Evolutionary conservation across 2,113 vertebrate species (phyloP), one percentile per base, ranked within the genome.

Genomic region (Xyrauchen texanus): DNA sequence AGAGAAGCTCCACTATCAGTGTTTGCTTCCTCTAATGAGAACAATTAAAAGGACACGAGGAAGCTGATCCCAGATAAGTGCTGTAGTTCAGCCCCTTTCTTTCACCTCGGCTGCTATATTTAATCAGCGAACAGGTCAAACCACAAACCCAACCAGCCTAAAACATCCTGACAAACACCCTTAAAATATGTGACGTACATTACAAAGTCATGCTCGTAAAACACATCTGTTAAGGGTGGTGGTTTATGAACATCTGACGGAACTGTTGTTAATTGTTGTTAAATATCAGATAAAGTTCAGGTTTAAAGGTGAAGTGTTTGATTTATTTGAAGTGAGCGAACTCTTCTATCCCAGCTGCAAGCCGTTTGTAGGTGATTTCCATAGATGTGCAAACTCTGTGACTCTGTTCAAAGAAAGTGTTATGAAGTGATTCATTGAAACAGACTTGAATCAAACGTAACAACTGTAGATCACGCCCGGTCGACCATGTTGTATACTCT

Each of bases 61-160:
- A 72, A 72, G 69, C 55, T 7, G 16, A 74, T 74, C 15, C 57
- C 5, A 74, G 58, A 74, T 74, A 16, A 51, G 72, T 15, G 49
- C 46, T 60, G 34, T 46, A 42, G 16, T 74, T 51, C 46, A 73
- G 6, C 12, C 62, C 60, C 16, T 34, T 11, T 3, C 42, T 65
- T 72, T 72, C 63, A 8, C 63, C 47, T 15, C 52, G 64, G 55
- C 79, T 64, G 76, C 73, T 83, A 86, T 85, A 85, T 85, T 84
- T 87, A 88, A 86, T 76, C 75, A 68, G 68, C 47, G 53, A 77
- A 80, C 78, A 73, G n/a, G n/a, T 65, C 82, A 67, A 66, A 80
- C 73, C 47, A 51, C 78, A 83, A 83, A 80, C 51, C 13, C 62
- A 64, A 42, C 9, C 69, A 66, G 62, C 55, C 51, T 70, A 49